Conservation (phyloP, 1,140 invertebrate species). For the Zophobas morio region DNA sequence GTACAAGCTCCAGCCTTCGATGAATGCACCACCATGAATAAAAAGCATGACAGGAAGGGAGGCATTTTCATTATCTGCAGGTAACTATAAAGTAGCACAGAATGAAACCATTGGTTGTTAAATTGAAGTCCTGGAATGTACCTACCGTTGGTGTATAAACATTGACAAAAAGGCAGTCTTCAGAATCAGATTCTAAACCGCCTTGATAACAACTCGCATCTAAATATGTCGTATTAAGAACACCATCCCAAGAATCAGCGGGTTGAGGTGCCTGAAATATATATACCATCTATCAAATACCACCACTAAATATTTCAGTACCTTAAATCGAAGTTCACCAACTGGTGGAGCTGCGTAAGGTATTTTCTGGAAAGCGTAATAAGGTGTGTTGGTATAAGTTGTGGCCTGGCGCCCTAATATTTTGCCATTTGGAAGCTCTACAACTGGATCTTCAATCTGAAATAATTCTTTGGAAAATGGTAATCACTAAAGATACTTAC, state of each 20-base stretch:
- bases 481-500: too few relatives aligned
- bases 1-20: constrained; percentile 65
- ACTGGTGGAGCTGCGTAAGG: constrained; percentile 46
- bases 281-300: too few relatives aligned
- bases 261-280: constrained; percentile 2
- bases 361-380: constrained; percentile 49
- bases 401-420: background rate
- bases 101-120: too few relatives aligned
- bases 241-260: constrained; percentile 41
- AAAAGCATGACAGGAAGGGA: constrained; percentile 74
- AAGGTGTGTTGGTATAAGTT: background rate
- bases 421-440: constrained; percentile 5
- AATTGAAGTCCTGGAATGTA: background rate
- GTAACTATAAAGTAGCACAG: background rate
- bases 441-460: constrained; percentile 2
- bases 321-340: constrained; percentile 36
- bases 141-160: constrained; percentile 48
- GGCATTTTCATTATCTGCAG: background rate
- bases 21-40: constrained; percentile 80
- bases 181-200: constrained; percentile 32
- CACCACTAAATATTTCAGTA: too few relatives aligned
- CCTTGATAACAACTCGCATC: constrained; percentile 35
- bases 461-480: too few relatives aligned
- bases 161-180: constrained; percentile 52
- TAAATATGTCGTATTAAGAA: constrained; percentile 30